A percentile compares a stretch with the other conserved stretches of the same genome.
phyloP scores from a whole-genome alignment of 2,113 vertebrate genomes.

The Glaucidium brasilianum region DNA sequence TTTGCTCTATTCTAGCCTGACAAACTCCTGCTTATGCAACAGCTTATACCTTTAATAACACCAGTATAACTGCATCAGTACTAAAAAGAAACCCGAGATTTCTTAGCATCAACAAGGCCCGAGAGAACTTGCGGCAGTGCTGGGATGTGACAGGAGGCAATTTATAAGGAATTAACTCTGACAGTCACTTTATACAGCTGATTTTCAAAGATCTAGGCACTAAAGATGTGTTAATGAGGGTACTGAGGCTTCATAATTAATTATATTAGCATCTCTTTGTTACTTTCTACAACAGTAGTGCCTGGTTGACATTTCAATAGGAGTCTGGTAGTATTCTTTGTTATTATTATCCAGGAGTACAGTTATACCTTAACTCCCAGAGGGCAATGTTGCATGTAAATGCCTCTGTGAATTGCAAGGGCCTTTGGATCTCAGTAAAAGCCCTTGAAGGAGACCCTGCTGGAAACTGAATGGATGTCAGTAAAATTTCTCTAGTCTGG shows the following conservation, averaged over 20 bases:
- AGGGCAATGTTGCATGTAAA: constrained; percentile 34
- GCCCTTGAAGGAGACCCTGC: constrained; percentile 45
- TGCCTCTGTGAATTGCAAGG: constrained; percentile 36
- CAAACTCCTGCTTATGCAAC: constrained; percentile 1
- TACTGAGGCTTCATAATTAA: constrained; percentile 63
- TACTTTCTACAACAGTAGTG: constrained; percentile 19
- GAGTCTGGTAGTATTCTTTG: constrained; percentile 51
- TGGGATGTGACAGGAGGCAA: constrained; percentile 51
- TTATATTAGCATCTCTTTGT: constrained; percentile 66
- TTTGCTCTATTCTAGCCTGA: background rate
- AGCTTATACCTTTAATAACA: background rate
- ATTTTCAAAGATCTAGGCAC: constrained; percentile 60
- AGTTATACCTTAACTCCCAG: constrained; percentile 53
- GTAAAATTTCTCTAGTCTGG: constrained; percentile 37
- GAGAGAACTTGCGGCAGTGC: constrained; percentile 21
- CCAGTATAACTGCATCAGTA: background rate
- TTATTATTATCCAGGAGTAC: constrained; percentile 58
- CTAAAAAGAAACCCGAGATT: background rate
- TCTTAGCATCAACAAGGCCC: background rate
- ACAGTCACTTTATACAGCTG: constrained; percentile 56
- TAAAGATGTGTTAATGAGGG: constrained; percentile 68
- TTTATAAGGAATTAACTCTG: constrained; percentile 61
- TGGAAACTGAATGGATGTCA: constrained; percentile 64
- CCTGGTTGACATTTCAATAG: constrained; percentile 59
- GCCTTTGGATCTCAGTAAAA: constrained; percentile 43